Evolutionary conservation across 2,113 vertebrate genomes (phyloP).

Genomic region (Rhagologus leucostigma): DNA sequence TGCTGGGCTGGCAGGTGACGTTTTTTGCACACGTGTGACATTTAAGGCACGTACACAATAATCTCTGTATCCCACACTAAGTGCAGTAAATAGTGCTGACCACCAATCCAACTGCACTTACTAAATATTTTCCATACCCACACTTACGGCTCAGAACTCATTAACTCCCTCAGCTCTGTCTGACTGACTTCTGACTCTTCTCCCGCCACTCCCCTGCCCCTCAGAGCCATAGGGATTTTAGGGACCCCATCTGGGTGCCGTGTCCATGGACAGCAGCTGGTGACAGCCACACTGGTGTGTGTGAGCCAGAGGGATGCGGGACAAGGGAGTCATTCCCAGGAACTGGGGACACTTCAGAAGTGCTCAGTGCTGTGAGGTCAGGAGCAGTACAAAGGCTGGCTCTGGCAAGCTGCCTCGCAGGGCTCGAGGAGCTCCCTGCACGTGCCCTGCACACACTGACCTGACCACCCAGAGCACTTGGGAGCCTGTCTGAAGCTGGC

Average conservation of each 20-base stretch:
- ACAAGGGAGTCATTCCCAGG: background rate
- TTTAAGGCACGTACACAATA: accelerated
- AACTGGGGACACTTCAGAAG: background rate
- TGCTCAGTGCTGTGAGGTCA: background rate
- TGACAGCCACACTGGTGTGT: background rate
- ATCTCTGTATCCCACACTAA: background rate
- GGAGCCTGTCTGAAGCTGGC: background rate
- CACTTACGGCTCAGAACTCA: background rate
- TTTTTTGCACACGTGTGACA: background rate
- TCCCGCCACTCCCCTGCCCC: background rate
- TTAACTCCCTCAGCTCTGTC: background rate
- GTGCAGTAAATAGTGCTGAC: background rate
- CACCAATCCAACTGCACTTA: background rate
- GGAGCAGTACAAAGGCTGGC: background rate
- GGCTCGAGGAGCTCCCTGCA: background rate
- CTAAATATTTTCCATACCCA: background rate
- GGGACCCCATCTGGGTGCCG: background rate
- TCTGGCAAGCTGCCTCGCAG: background rate
- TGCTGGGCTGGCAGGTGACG: background rate
- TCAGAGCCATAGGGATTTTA: background rate
- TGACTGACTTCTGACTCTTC: background rate
- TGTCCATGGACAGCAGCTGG: background rate
- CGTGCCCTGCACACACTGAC: background rate
- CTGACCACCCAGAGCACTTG: background rate
- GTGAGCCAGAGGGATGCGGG: background rate